Percentiles rank a stretch among this genome's conserved stretches.
Evolutionary conservation across 2,113 vertebrate species (phyloP).

Genomic region (Thomomys bottae): DNA sequence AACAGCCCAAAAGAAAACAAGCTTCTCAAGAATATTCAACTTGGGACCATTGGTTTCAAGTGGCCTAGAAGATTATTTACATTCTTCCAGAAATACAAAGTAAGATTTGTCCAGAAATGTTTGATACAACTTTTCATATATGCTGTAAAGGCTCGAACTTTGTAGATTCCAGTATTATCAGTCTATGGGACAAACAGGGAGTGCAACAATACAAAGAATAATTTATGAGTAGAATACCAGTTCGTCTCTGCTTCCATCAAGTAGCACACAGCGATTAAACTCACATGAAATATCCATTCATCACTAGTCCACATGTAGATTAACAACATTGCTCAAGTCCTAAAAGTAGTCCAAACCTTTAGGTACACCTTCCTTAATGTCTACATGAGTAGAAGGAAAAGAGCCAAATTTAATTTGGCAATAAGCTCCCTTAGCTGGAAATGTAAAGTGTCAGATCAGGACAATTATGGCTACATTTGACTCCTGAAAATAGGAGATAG

Average conservation of each 20-base stretch:
- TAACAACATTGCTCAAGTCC: constrained; percentile 77
- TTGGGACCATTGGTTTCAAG: constrained; percentile 44
- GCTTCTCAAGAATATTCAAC: constrained; percentile 58
- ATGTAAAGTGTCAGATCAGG: constrained; percentile 74
- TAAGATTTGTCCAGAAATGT: constrained; percentile 74
- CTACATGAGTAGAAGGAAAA: constrained; percentile 30
- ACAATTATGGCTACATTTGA: constrained; percentile 70
- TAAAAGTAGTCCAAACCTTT: constrained; percentile 68
- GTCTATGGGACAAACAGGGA: constrained; percentile 64
- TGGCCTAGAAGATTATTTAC: constrained; percentile 67
- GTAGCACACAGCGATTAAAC: constrained; percentile 77
- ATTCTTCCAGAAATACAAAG: constrained; percentile 78
- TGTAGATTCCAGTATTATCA: constrained; percentile 78
- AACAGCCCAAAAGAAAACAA: constrained; percentile 45
- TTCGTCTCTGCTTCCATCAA: constrained; percentile 74
- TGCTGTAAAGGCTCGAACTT: constrained; percentile 75
- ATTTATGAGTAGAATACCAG: constrained; percentile 36
- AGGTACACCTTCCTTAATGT: constrained; percentile 52
- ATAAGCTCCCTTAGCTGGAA: constrained; percentile 71
- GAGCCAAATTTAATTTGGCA: constrained; percentile 73
- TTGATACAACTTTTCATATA: constrained; percentile 77
- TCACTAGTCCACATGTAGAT: constrained; percentile 77
- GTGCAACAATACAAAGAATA: constrained; percentile 60
- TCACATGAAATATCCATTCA: constrained; percentile 74
- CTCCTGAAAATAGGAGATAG: constrained; percentile 84